A percentile compares a stretch with the other conserved stretches of the same genome.
Evolutionary conservation across 2,797 vertebrate genomes (phyloP).

Genomic region (Psittacula echo): DNA sequence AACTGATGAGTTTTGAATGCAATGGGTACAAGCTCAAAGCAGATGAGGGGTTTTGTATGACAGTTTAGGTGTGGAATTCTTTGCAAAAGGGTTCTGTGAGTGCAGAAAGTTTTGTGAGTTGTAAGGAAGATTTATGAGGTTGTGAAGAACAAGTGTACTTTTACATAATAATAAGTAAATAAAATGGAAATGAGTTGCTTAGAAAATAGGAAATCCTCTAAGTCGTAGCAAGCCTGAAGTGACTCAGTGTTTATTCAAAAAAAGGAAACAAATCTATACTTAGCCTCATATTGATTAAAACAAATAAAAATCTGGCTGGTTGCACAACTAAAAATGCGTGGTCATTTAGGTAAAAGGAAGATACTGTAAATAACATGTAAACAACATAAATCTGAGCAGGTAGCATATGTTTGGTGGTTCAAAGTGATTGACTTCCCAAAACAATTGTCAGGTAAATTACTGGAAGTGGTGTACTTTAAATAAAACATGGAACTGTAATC

Average conservation of each 20-base stretch:
- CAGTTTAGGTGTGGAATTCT: neutral
- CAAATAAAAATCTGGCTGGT: neutral
- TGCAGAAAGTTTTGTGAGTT: neutral
- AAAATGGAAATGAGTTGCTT: neutral
- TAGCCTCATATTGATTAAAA: neutral
- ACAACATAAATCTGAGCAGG: neutral
- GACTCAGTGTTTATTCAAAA: neutral
- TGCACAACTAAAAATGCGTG: neutral
- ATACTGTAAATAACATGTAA: neutral
- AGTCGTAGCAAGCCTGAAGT: neutral
- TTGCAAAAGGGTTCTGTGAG: neutral
- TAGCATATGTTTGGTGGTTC: neutral
- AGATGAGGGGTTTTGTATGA: neutral
- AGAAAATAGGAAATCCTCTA: neutral
- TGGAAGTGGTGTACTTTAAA: neutral
- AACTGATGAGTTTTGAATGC: neutral
- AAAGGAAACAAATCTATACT: neutral
- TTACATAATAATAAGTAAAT: neutral
- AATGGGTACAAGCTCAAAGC: neutral
- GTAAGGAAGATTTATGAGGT: neutral
- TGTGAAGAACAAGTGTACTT: neutral
- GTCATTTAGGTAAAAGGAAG: neutral
- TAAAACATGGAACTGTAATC: neutral
- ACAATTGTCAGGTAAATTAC: neutral
- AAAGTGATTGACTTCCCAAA: neutral